phyloP scores from a whole-genome alignment of 2,797 vertebrate genomes.

The Anas acuta region DNA sequence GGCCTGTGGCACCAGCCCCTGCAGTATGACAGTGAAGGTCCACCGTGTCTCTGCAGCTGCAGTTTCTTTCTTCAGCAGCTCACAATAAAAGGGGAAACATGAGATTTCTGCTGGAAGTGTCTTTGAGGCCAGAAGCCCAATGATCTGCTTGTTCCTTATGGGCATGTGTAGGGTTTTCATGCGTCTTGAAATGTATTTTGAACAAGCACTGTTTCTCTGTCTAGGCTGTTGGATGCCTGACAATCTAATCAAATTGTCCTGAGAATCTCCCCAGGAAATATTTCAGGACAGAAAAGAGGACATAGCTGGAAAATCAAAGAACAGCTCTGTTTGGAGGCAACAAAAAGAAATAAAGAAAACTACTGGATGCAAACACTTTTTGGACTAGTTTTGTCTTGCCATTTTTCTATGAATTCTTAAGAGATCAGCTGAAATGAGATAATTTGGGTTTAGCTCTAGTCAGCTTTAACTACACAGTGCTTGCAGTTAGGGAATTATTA shows the following conservation, averaged over 20 bases:
- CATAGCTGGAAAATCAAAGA: neutral
- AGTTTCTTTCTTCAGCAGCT: neutral
- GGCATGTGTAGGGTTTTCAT: neutral
- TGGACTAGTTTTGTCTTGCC: neutral
- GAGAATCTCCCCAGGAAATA: neutral
- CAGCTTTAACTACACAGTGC: neutral
- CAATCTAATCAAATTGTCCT: neutral
- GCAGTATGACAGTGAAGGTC: rapidly evolving
- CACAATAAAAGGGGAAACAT: neutral
- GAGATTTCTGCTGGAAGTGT: neutral
- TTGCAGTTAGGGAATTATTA: slow-evolving; percentile 17
- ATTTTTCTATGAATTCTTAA: neutral
- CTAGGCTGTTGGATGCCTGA: neutral
- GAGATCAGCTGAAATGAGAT: neutral
- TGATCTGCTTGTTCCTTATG: neutral
- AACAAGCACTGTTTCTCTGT: neutral
- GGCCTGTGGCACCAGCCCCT: rapidly evolving
- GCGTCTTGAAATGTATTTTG: neutral
- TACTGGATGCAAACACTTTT: neutral
- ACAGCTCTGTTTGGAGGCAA: neutral
- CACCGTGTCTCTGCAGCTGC: neutral
- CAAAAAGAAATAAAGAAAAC: neutral
- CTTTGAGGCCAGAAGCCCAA: neutral
- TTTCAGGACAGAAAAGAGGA: neutral
- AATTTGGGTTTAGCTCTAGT: slow-evolving; percentile 8